Base-by-base conservation (phyloP, 2,888 invertebrate species). In the Craniophora ligustri region DNA sequence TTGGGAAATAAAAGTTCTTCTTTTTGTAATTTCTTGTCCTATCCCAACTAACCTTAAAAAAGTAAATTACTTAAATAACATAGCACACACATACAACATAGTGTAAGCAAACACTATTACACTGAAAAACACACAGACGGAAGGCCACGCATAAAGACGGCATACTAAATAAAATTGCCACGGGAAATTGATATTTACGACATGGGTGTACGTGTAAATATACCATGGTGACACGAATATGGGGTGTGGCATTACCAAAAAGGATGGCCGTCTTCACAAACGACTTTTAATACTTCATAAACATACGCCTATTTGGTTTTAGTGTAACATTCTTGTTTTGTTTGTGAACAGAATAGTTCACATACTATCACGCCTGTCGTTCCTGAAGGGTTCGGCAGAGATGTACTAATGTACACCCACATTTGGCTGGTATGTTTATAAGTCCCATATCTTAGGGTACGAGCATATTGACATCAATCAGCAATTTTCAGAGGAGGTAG, bases 111-210 rank as follows among this genome's bases (percentile, higher is more conserved):
- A 46, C 14, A 32, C 28, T n/a, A n/a, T n/a, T n/a, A 8, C 11
- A 19, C 18, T 16, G 2, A 13, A 35, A 13, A 35, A 11, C 40
- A 31, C 38, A 26, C 19, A n/a, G n/a, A n/a, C n/a, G n/a, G n/a
- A n/a, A n/a, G n/a, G n/a, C n/a, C 35, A 10, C 5, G 31, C 30
- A 15, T 28, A 16, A 46, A 23, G 16, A 36, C 16, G 40, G 23
- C 26, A 13, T 8, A 30, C 28, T 39, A 54, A 42, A 45, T 53
- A 39, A 61, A 18, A 16, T 13, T 34, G 45, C 63, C 18, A 26
- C 14, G 13, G 69, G 66, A 67, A 58, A 67, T 67, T 67, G 49
- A 64, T 64, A 58, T 67, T 64, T 54, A 47, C 40, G 18, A 44
- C 10, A 30, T 5, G 21, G 23, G 5, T n/a, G 15, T 18, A 45